These are phyloP conservation scores for Megathymus violae DNA, from an alignment of 1,140 invertebrate genomes.

Conservation along the genomic window DNA sequence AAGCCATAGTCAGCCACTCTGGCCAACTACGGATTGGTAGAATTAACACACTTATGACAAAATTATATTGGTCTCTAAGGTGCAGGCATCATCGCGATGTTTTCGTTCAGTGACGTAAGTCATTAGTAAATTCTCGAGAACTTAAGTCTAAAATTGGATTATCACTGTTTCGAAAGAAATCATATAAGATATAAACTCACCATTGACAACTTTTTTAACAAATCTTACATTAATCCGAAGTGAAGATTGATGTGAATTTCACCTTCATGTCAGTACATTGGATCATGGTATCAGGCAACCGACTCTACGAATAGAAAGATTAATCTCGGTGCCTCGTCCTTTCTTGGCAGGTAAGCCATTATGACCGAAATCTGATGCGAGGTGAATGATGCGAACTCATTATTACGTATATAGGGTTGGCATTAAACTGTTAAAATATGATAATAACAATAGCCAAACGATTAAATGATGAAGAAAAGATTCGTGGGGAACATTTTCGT, in stretches of 20 bases:
- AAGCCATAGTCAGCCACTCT: too few relatives aligned
- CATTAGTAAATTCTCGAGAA: too few relatives aligned
- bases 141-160: too few relatives aligned
- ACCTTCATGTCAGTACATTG: not conserved
- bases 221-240: not conserved
- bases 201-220: too few relatives aligned
- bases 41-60: too few relatives aligned
- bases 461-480: not conserved
- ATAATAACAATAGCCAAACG: not conserved
- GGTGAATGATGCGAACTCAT: constrained; percentile 13
- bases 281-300: not conserved
- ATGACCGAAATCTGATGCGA: constrained; percentile 13
- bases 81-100: too few relatives aligned
- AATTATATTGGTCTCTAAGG: too few relatives aligned
- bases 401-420: constrained; percentile 5
- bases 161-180: too few relatives aligned
- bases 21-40: too few relatives aligned
- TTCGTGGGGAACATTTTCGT: not conserved
- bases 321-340: not conserved
- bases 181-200: too few relatives aligned
- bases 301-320: not conserved
- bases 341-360: not conserved
- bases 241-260: not conserved
- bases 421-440: not conserved
- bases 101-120: too few relatives aligned